phyloP scores from a whole-genome alignment of 2,113 vertebrate species.

The Cepphus grylle region DNA sequence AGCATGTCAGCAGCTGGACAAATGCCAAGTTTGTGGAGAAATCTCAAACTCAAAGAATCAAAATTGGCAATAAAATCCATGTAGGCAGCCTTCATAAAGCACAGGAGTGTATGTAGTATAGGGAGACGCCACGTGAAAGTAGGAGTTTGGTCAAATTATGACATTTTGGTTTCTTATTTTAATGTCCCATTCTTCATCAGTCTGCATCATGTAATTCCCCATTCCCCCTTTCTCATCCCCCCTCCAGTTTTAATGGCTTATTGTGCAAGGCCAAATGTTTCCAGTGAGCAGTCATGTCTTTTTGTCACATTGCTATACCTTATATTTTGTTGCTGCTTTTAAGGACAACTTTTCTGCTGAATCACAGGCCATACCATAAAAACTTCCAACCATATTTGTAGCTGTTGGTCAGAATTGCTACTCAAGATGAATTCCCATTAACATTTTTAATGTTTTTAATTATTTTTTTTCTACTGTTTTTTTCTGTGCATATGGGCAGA shows the following conservation, averaged over 20 bases:
- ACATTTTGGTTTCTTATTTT: neutral
- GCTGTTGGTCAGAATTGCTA: neutral
- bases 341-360: neutral
- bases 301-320: rapidly evolving
- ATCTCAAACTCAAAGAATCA: neutral
- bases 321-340: neutral
- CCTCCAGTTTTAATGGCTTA: neutral
- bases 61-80: neutral
- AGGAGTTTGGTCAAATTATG: neutral
- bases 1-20: conserved; percentile 22
- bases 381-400: neutral
- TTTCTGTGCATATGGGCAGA: neutral
- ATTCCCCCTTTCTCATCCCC: rapidly evolving
- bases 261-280: neutral
- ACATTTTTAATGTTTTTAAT: neutral
- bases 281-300: neutral
- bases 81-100: neutral
- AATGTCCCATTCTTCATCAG: neutral
- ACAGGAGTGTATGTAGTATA: neutral
- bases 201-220: neutral
- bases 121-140: neutral
- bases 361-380: neutral
- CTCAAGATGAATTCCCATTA: neutral
- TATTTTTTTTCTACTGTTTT: neutral
- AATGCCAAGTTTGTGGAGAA: neutral